A percentile compares a stretch with the other conserved stretches of the same genome.
Evolutionary conservation across 2,113 vertebrate species (phyloP).

Genomic region (Macrotus californicus): DNA sequence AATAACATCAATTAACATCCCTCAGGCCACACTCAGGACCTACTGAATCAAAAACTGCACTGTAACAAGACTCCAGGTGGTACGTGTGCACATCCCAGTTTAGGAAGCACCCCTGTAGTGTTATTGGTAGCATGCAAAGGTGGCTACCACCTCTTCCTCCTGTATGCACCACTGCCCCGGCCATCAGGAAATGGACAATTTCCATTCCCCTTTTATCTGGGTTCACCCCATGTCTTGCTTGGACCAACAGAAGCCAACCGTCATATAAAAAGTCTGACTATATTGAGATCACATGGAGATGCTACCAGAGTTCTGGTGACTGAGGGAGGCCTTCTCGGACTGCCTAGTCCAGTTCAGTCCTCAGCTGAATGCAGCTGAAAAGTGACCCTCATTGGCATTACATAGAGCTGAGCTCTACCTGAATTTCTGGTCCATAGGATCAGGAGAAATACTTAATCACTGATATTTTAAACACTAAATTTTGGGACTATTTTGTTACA

Average conservation of each 20-base stretch:
- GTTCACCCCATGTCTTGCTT: neutral
- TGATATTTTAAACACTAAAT: neutral
- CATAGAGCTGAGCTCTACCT: neutral
- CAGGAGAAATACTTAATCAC: neutral
- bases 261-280: neutral
- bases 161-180: too few species aligned
- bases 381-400: neutral
- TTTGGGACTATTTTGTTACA: neutral
- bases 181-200: too few species aligned
- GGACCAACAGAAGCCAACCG: neutral
- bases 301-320: neutral
- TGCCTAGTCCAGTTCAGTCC: neutral
- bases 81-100: too few species aligned
- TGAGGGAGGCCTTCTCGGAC: neutral
- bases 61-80: neutral
- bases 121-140: neutral
- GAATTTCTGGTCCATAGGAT: neutral
- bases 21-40: neutral
- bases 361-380: neutral
- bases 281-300: neutral
- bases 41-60: neutral
- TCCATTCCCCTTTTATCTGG: neutral
- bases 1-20: neutral
- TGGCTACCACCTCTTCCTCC: neutral
- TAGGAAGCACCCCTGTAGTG: neutral